Evolutionary conservation across 1,140 invertebrate species (phyloP), one percentile per base, ranked within the genome.

Genomic region (Oryzaephilus surinamensis): DNA sequence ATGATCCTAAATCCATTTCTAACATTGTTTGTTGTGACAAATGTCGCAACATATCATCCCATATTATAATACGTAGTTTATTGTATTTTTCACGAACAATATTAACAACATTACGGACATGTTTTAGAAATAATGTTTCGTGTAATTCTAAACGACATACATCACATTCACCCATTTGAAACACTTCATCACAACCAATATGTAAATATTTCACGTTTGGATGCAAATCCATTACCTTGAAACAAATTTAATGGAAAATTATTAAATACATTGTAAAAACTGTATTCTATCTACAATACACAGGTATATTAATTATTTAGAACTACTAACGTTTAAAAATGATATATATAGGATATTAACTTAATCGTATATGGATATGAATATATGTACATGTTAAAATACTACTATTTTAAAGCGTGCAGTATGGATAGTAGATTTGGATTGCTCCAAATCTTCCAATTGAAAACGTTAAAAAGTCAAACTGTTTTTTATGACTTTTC

Each of bases 1-100:
- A 69, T 19, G 73, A 71, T 0, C 77, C 76, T n/a, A 87, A 65
- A n/a, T 76, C 73, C 52, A 73, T 77, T 31, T 73, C 74, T 59
- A 74, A 65, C 59, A 84, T 71, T 51, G 71, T 64, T 36, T 71
- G 66, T 45, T 73, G 61, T n/a, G 75, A 72, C 48, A 90, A 76
- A 21, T 77, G 71, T 15, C 88, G 67, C 20, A 96, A 56, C 87
- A 97, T 95, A 59, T 97, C 94, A 55, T 97, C 91, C 94, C 94
- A 97, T 48, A 97, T 83, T 6, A 97, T 76, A 11, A 87, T 62
- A 15, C 43, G 32, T 7, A 60, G n/a, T 2, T 69, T 64, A 0
- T 79, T 72, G 61, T 74, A 78, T 3, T 71, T 69, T 11, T 70
- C 65, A 33, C 73, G 73, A 10, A 88, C 69, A 38, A 75, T 72